A percentile compares a stretch with the other conserved stretches of the same genome.
phyloP scores from a whole-genome alignment of 2,113 vertebrate genomes.

The Leptocoma aspasia region DNA sequence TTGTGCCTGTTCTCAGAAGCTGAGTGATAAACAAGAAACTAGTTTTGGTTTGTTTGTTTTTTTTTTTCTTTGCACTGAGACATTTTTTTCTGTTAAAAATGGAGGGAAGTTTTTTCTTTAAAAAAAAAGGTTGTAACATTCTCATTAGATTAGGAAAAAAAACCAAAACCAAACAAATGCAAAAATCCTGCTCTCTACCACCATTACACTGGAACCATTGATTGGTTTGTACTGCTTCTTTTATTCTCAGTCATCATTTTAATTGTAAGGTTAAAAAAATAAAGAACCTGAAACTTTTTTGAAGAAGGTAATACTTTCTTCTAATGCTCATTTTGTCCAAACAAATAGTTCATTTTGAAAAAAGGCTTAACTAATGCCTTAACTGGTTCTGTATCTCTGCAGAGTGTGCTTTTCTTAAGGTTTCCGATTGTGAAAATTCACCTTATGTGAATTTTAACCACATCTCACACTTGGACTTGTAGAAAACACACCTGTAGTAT shows the following conservation, averaged over 20 bases:
- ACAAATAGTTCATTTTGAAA: not conserved
- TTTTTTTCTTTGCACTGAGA: not conserved
- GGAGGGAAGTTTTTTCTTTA: accelerated
- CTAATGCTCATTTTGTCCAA: not conserved
- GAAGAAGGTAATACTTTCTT: not conserved
- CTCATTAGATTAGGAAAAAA: not conserved
- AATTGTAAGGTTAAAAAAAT: not conserved
- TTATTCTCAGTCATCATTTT: not conserved
- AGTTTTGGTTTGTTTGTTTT: not conserved
- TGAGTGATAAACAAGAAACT: not conserved
- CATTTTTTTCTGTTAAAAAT: not conserved
- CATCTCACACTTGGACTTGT: not conserved
- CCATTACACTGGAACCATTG: not conserved
- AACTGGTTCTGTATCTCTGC: not conserved
- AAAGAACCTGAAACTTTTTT: not conserved
- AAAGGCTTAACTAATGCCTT: not conserved
- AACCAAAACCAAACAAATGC: accelerated
- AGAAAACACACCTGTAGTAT: not conserved
- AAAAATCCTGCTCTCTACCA: not conserved
- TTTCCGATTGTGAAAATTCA: not conserved
- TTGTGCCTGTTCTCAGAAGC: not conserved
- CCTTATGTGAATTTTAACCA: not conserved
- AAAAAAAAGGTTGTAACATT: not conserved
- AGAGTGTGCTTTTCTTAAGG: not conserved
- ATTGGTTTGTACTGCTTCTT: not conserved